Base-by-base conservation (phyloP, 2,888 invertebrate species). In the Ormyrus labotus region DNA sequence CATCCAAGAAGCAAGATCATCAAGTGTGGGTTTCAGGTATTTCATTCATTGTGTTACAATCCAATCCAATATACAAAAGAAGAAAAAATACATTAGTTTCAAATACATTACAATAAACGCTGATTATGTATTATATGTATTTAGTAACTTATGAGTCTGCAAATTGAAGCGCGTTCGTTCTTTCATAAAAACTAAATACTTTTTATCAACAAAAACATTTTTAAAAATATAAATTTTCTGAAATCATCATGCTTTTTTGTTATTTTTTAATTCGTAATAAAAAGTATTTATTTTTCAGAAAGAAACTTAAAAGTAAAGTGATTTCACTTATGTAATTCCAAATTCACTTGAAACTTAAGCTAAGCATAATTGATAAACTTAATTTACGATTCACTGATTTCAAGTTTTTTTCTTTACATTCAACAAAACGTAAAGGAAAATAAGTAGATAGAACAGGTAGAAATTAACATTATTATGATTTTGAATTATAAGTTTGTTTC, bases 1-100 rank as follows among this genome's bases (percentile, higher is more conserved):
- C 90, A 89, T 90, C 90, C 89, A 90, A 90, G 90, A 90, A 90
- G 90, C 85, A 90, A 90, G 88, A 90, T 89, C 89, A 77, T 81
- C 76, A 68, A 79, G 90, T 90, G 90, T 89, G 87, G 90, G 88
- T 90, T 90, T 90, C 89, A 90, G 90, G 90, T 89, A 89, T 90
- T 90, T 90, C 90, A 90, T 90, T 90, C 90, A 90, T 91, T 90
- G 90, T 88, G 90, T 89, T 89, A 90, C 87, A 90, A 91, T 91
- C 90, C 90, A 89, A 90, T 90, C 90, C 90, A 89, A 90, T 90
- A 90, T 90, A 90, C 90, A 91, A 90, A 91, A 91, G 90, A 90
- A 90, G 90, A 90, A 90, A 90, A 91, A 91, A 90, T 89, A 90
- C 90, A 90, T 91, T 91, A 91, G 90, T 90, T 84, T 84, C 73